Conservation (phyloP, 2,888 invertebrate species). For the Tipula lateralis region DNA sequence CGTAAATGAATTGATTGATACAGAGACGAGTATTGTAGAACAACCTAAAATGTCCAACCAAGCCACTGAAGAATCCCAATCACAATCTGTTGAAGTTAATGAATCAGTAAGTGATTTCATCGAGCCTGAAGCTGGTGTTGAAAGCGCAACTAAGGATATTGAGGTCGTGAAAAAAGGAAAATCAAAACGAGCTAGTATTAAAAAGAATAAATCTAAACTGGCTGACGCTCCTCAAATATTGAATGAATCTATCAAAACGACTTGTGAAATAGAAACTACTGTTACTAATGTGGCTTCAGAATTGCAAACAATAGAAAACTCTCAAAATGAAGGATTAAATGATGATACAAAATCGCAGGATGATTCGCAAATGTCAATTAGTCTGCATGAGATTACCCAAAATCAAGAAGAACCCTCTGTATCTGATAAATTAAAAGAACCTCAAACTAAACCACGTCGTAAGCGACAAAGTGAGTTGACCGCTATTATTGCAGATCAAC, state of each 20-base stretch:
- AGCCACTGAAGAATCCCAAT: not conserved
- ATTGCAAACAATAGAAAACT: conserved; percentile 30
- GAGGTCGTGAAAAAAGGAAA: not conserved
- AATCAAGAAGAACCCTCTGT: conserved; percentile 34
- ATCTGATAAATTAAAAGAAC: conserved; percentile 26
- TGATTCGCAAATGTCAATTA: not conserved
- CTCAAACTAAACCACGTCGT: conserved; percentile 42
- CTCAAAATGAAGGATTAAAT: conserved; percentile 28
- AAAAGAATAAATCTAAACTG: not conserved
- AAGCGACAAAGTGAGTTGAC: conserved; percentile 48
- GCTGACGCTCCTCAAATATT: not conserved
- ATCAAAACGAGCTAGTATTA: not conserved
- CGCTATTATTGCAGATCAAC: conserved; percentile 48
- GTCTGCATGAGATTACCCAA: not conserved
- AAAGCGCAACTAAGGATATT: not conserved
- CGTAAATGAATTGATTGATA: not conserved
- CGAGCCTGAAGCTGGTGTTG: not conserved
- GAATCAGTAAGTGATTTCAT: not conserved
- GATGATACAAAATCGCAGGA: conserved; percentile 30
- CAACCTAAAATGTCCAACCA: not conserved
- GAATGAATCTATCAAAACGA: conserved; percentile 29
- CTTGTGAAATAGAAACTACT: not conserved
- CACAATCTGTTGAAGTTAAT: not conserved
- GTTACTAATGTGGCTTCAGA: not conserved
- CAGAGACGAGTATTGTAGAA: not conserved